A percentile compares a stretch with the other conserved stretches of the same genome.
phyloP scores from a whole-genome alignment of 2,797 vertebrate genomes.

The Steatocranus sp. region DNA sequence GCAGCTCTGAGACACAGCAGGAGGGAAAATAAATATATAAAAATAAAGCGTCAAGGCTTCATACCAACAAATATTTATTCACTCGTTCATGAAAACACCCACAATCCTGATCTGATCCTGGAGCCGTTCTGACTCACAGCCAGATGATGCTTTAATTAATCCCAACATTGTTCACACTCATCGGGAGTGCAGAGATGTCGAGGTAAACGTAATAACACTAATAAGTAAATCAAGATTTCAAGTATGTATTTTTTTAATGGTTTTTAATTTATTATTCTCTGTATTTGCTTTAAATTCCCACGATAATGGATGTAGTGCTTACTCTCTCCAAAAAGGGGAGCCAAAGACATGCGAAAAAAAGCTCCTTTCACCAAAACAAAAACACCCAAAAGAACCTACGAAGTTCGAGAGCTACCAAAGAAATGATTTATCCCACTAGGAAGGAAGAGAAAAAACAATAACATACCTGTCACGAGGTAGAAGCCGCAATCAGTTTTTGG shows the following conservation, averaged over 20 bases:
- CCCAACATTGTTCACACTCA: background rate
- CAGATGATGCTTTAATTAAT: background rate
- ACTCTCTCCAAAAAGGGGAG: background rate
- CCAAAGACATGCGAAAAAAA: background rate
- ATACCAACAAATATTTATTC: background rate
- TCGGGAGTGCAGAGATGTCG: background rate
- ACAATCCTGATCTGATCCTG: slow-evolving; percentile 12
- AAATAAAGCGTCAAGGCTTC: background rate
- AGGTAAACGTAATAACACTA: background rate
- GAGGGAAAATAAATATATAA: background rate
- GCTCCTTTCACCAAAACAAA: background rate
- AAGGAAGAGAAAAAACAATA: background rate
- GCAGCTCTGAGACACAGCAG: background rate
- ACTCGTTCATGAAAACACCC: background rate
- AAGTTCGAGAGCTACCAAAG: background rate
- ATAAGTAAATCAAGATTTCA: accelerated
- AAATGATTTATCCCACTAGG: background rate
- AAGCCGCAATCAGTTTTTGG: background rate
- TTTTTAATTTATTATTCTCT: background rate
- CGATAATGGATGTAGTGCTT: background rate
- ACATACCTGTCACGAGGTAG: background rate
- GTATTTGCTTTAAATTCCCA: background rate
- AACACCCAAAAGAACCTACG: background rate
- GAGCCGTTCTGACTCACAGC: background rate
- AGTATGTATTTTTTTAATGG: background rate